Evolutionary conservation across 2,113 vertebrate species (phyloP), one percentile per base, ranked within the genome.

Genomic region (Zapus hudsonius): DNA sequence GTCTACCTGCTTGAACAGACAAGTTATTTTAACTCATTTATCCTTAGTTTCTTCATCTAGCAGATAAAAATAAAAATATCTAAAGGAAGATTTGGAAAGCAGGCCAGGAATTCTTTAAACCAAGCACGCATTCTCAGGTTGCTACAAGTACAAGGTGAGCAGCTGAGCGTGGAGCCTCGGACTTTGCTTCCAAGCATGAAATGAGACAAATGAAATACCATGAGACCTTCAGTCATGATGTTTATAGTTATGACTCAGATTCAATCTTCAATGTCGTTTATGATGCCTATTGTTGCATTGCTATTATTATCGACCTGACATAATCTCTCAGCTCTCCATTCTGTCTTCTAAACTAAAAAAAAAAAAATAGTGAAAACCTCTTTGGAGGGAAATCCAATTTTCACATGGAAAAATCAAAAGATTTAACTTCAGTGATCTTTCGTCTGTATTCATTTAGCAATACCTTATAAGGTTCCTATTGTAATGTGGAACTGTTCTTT

Each of bases 361-460:
- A 69, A 72, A 81, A 94, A 95, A 63, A 82, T 6, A 94, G 57
- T n/a, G 29, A 93, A 94, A 90, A 92, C 47, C 38, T 20, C 40
- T 94, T 91, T 63, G n/a, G 69, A 52, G 33, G 82, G 57, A 89
- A 85, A 66, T 47, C 17, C 78, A 92, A 89, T 12, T 4, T 75
- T 73, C 90, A n/a, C 44, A 36, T 87, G 52, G 44, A 69, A 42
- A 85, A 91, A 38, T 57, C 72, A 88, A 33, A 80, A 59, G 38
- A 76, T 73, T 38, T 38, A 66, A 17, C 19, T 44, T 92, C 16
- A 63, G 33, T 78, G 66, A 81, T 73, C 55, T 55, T 40, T 84
- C 92, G 84, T 79, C 89, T 40, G 47, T 89, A 85, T 82, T 92
- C 87, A 52, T 89, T 82, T 95, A 79, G 25, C 90, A 91, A 44